phyloP scores from a whole-genome alignment of 2,113 vertebrate species.

The Leptocoma aspasia region DNA sequence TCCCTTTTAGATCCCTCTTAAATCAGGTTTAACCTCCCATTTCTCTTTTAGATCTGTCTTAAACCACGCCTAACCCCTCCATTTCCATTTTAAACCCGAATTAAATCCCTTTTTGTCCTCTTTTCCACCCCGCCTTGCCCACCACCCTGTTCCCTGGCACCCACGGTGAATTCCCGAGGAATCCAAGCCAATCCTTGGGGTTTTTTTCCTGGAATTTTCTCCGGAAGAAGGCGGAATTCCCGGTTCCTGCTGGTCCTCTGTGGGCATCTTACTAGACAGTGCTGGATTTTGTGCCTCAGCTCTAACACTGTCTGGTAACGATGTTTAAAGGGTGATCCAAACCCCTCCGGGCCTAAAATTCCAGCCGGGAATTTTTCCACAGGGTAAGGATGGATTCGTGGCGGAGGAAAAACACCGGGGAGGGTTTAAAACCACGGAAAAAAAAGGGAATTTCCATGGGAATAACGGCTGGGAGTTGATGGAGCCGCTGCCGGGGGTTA shows the following conservation, averaged over 20 bases:
- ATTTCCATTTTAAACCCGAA: background rate
- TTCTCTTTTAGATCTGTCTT: background rate
- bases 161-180: too few species aligned
- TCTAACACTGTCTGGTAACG: conserved; percentile 99
- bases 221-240: background rate
- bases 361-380: background rate
- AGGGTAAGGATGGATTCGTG: background rate
- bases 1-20: background rate
- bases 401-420: too few species aligned
- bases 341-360: rapidly evolving
- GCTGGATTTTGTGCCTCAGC: conserved; percentile 89
- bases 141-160: too few species aligned
- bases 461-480: too few species aligned
- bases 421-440: too few species aligned
- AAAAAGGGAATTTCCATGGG: too few species aligned
- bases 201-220: background rate
- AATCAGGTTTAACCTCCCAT: background rate
- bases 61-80: background rate
- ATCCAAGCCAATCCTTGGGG: background rate
- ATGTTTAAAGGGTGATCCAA: conserved; percentile 92
- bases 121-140: too few species aligned
- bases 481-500: background rate
- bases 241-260: conserved; percentile 74
- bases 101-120: background rate
- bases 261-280: conserved; percentile 99